phyloP scores from a whole-genome alignment of 1,140 invertebrate species.

The Lasioglossum albipes region DNA sequence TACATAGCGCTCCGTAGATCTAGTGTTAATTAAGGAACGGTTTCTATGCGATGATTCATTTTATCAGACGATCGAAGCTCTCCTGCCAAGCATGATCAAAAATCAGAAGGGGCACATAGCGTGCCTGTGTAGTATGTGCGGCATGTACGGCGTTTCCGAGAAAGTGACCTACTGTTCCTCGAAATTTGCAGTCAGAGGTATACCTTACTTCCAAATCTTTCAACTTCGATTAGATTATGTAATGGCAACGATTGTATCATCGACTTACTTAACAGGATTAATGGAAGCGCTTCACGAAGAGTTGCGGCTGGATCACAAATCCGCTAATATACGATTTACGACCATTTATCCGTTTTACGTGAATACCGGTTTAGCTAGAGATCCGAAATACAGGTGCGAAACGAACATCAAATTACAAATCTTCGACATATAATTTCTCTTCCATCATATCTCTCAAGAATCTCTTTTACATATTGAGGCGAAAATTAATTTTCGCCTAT shows the following conservation, averaged over 20 bases:
- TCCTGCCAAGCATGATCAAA: slow-evolving; percentile 94
- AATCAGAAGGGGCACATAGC: slow-evolving; percentile 94
- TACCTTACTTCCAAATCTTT: background rate
- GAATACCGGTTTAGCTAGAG: slow-evolving; percentile 65
- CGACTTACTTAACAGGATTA: slow-evolving; percentile 57
- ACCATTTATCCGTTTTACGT: slow-evolving; percentile 74
- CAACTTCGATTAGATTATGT: background rate
- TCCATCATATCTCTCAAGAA: too few relatives aligned
- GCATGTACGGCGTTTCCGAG: slow-evolving; percentile 87
- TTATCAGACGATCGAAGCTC: slow-evolving; percentile 81
- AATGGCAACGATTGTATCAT: background rate
- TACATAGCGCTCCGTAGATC: too few relatives aligned
- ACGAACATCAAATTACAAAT: too few relatives aligned
- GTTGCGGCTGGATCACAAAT: slow-evolving; percentile 43
- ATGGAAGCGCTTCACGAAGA: slow-evolving; percentile 72
- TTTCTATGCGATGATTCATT: too few relatives aligned
- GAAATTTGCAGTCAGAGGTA: slow-evolving; percentile 93
- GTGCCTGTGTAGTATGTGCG: slow-evolving; percentile 94
- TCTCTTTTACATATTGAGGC: background rate
- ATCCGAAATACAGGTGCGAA: slow-evolving; percentile 71
- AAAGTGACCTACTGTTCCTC: slow-evolving; percentile 96
- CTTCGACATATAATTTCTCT: too few relatives aligned
- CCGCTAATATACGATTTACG: slow-evolving; percentile 66
- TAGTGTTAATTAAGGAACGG: too few relatives aligned
- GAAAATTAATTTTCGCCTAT: background rate